Percentiles rank a stretch among this genome's conserved stretches.
These are phyloP conservation scores for Spea bombifrons DNA, from an alignment of 2,113 vertebrate genomes.

Conservation along the genomic window DNA sequence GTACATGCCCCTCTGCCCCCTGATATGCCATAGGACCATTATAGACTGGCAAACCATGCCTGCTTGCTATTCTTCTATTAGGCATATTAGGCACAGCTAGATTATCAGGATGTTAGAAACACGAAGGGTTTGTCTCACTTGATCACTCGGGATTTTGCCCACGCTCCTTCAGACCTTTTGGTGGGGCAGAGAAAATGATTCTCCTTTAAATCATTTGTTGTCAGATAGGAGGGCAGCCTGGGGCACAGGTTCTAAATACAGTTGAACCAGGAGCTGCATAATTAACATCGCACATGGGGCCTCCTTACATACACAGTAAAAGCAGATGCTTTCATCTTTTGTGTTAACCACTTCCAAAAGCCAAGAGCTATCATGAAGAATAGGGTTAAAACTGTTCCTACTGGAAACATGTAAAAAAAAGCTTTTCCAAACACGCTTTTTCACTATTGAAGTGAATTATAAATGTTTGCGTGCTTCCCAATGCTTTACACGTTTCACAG, in stretches of 20 bases:
- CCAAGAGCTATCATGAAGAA: no score
- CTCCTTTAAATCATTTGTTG: background rate
- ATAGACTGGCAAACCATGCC: background rate
- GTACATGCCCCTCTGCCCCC: no score
- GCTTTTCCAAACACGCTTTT: no score
- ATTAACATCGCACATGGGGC: slow-evolving; percentile 22
- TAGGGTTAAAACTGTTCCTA: background rate
- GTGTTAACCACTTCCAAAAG: background rate
- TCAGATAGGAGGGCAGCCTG: slow-evolving; percentile 18
- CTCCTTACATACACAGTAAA: background rate
- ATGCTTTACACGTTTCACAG: no score
- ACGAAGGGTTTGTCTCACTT: background rate
- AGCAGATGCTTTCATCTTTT: slow-evolving; percentile 7
- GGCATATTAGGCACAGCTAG: slow-evolving; percentile 4
- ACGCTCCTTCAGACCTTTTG: slow-evolving; percentile 6
- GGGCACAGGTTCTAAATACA: background rate
- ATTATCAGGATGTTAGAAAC: background rate
- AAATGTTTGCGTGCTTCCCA: no score
- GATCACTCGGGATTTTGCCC: background rate
- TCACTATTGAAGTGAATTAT: no score
- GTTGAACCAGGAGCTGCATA: background rate
- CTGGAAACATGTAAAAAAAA: no score
- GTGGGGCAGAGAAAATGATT: background rate
- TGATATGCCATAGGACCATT: no score
- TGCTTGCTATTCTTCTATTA: background rate